Percentiles rank a stretch among this genome's conserved stretches.
Evolutionary conservation across 2,113 vertebrate genomes (phyloP).

Genomic region (Edolisoma coerulescens): DNA sequence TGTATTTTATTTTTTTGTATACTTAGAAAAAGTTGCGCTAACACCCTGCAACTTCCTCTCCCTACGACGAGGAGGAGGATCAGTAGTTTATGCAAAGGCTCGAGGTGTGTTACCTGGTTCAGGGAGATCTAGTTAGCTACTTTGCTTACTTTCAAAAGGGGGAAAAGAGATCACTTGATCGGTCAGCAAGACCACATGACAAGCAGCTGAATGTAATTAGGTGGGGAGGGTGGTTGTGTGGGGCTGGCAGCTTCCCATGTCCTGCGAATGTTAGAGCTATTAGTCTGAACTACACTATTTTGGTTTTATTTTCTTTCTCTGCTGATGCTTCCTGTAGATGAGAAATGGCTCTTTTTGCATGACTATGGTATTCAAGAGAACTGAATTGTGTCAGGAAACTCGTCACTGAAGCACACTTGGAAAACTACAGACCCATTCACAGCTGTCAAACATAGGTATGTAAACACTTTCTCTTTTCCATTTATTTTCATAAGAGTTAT

Average conservation of each 20-base stretch:
- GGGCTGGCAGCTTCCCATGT: neutral
- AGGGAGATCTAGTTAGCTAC: neutral
- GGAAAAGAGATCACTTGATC: slow-evolving; percentile 74
- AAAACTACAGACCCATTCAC: neutral
- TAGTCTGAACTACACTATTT: neutral
- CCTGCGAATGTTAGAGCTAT: neutral
- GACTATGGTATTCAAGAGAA: slow-evolving; percentile 32
- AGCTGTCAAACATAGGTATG: slow-evolving; percentile 13
- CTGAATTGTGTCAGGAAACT: neutral
- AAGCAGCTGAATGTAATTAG: slow-evolving; percentile 84
- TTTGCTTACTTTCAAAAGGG: neutral
- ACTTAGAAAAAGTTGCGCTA: neutral
- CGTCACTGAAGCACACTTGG: neutral
- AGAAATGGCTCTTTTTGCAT: slow-evolving; percentile 7
- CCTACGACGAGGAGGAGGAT: neutral
- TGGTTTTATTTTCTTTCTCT: neutral
- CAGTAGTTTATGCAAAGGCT: neutral
- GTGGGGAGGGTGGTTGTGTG: slow-evolving; percentile 45
- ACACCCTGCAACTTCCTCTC: neutral
- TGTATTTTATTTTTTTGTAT: neutral
- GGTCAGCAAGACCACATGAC: slow-evolving; percentile 75
- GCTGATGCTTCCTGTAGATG: neutral
- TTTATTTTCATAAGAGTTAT: neutral
- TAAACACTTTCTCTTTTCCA: neutral
- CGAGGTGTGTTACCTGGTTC: neutral